Evolutionary conservation across 1,140 invertebrate species (phyloP).

Genomic region (Gryon sp.): DNA sequence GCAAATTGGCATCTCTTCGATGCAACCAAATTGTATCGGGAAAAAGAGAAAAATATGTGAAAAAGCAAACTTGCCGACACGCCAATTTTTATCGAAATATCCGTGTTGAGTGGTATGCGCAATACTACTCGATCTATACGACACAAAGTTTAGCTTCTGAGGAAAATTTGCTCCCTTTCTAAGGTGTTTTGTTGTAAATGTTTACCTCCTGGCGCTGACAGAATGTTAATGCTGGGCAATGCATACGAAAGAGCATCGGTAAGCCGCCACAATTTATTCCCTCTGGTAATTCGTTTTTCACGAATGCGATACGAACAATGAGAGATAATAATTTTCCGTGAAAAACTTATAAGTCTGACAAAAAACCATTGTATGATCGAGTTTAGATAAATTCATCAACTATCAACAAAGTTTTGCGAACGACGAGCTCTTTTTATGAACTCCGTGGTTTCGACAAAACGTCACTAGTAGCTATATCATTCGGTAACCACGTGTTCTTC

Average conservation of each 20-base stretch:
- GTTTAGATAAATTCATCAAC: background rate
- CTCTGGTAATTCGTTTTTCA: background rate
- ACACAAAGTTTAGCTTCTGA: conserved; percentile 31
- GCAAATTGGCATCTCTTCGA: conserved; percentile 40
- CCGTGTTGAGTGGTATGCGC: conserved; percentile 50
- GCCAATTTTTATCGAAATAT: conserved; percentile 55
- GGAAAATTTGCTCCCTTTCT: conserved; percentile 19
- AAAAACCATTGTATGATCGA: conserved; percentile 1
- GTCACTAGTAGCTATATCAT: conserved; percentile 54
- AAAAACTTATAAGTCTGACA: conserved; percentile 33
- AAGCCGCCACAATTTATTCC: background rate
- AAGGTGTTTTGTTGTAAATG: conserved; percentile 4
- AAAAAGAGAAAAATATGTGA: too few relatives aligned
- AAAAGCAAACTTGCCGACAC: conserved; percentile 34
- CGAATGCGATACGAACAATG: background rate
- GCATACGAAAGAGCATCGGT: background rate
- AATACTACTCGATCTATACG: conserved; percentile 33
- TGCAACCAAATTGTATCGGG: conserved; percentile 15
- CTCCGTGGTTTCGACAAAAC: conserved; percentile 24
- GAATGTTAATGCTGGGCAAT: conserved; percentile 35
- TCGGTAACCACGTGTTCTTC: conserved; percentile 56
- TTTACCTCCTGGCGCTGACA: conserved; percentile 26
- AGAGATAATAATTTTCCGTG: conserved; percentile 1
- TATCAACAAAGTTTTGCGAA: conserved; percentile 42
- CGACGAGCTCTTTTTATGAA: conserved; percentile 39